Conservation (phyloP, 64 coral and sea anemone species). For the Montipora cactus region DNA sequence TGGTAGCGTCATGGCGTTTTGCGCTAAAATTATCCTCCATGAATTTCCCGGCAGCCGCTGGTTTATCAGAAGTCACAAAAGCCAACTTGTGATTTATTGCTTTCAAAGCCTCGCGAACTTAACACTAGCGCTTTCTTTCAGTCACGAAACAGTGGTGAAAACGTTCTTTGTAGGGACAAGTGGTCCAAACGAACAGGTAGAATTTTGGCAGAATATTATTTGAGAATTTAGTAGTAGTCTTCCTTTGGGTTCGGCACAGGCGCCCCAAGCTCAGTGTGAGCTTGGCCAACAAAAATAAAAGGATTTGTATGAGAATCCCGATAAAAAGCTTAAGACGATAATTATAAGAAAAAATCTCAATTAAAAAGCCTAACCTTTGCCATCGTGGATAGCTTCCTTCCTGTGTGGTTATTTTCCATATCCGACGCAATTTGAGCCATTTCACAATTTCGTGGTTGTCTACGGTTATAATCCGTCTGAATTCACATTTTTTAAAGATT, state of each 20-base stretch:
- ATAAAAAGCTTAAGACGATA: too few species aligned
- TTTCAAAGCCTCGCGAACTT: constrained; percentile 45
- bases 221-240: constrained; percentile 51
- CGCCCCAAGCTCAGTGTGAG: too few species aligned
- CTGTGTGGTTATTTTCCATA: too few species aligned
- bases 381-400: too few species aligned
- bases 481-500: too few species aligned
- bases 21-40: constrained; percentile 52
- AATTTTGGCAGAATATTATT: constrained; percentile 27
- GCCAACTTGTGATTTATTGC: constrained; percentile 38
- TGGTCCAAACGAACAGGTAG: constrained; percentile 15
- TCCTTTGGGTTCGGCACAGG: constrained; percentile 32
- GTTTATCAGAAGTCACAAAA: constrained; percentile 57
- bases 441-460: too few species aligned
- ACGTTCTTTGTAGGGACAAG: neutral
- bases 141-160: neutral
- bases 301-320: too few species aligned
- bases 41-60: constrained; percentile 34
- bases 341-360: too few species aligned
- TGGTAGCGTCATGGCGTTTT: constrained; percentile 37
- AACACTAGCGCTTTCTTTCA: constrained; percentile 40
- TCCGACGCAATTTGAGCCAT: too few species aligned
- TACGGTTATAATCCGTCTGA: too few species aligned
- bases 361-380: too few species aligned
- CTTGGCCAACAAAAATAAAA: too few species aligned